phyloP scores from a whole-genome alignment of 2,888 invertebrate genomes.

The Cynaeus angustus region DNA sequence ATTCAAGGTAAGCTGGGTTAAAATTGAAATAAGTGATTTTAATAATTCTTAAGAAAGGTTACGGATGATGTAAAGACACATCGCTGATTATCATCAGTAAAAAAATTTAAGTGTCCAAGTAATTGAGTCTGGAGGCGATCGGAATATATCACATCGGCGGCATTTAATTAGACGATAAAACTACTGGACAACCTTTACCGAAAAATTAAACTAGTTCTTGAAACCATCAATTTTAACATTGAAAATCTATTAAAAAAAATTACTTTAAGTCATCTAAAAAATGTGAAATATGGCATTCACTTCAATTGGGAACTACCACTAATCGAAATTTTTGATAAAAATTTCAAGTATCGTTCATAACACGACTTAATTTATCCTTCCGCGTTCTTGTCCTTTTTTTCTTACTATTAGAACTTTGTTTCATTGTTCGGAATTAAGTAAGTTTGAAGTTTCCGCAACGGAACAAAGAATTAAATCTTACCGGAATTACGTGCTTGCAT shows the following conservation, averaged over 20 bases:
- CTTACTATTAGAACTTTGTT: slow-evolving; percentile 7
- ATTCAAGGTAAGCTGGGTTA: slow-evolving; percentile 48
- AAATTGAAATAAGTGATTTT: slow-evolving; percentile 48
- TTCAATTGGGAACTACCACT: neutral
- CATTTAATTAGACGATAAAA: slow-evolving; percentile 34
- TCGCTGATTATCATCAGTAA: slow-evolving; percentile 18
- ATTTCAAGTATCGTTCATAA: neutral
- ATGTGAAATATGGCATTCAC: slow-evolving; percentile 11
- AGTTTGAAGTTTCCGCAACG: slow-evolving; percentile 6
- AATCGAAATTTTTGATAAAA: slow-evolving; percentile 30
- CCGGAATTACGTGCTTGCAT: slow-evolving; percentile 10
- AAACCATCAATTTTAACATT: slow-evolving; percentile 25
- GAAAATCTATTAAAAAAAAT: slow-evolving; percentile 29
- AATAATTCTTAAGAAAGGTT: slow-evolving; percentile 47
- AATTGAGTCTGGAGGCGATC: slow-evolving; percentile 43
- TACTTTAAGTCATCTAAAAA: slow-evolving; percentile 18
- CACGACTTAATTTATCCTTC: slow-evolving; percentile 11
- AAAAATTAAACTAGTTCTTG: slow-evolving; percentile 29
- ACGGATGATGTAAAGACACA: slow-evolving; percentile 42
- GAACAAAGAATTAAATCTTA: slow-evolving; percentile 13
- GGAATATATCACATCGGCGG: slow-evolving; percentile 24
- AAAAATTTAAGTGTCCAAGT: slow-evolving; percentile 33
- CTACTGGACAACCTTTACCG: slow-evolving; percentile 33
- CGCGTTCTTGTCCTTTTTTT: slow-evolving; percentile 14
- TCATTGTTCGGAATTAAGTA: neutral